phyloP scores from a whole-genome alignment of 2,888 invertebrate species.

The Norana najaformis region DNA sequence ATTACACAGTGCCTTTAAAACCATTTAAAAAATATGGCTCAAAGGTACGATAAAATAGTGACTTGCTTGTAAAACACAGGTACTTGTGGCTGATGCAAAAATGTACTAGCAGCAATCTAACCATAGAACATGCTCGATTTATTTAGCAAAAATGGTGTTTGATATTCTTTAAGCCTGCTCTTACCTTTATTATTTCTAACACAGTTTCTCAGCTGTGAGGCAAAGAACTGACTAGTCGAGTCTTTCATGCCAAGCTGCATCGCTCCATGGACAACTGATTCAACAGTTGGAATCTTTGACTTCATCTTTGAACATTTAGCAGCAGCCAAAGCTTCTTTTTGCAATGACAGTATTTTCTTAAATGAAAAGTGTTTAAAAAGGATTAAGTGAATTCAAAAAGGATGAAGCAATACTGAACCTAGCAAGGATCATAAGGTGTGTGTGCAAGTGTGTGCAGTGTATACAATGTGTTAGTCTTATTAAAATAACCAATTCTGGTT shows the following conservation, averaged over 20 bases:
- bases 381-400: not conserved
- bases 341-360: not conserved
- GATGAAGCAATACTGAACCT: not conserved
- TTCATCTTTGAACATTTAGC: not conserved
- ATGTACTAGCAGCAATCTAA: not conserved
- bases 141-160: not conserved
- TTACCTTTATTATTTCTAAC: not conserved
- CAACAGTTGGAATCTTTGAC: not conserved
- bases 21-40: no score
- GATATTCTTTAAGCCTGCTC: not conserved
- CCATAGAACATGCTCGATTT: not conserved
- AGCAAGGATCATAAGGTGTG: not conserved
- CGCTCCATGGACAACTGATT: not conserved
- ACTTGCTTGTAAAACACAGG: no score
- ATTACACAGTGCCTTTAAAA: no score
- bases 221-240: conserved; percentile 13
- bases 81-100: not conserved
- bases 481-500: not conserved
- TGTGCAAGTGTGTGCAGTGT: no score
- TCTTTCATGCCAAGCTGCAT: not conserved
- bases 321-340: conserved; percentile 13
- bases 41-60: no score
- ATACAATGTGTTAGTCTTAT: not conserved
- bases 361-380: not conserved
- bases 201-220: not conserved